A percentile compares a stretch with the other conserved stretches of the same genome.
Evolutionary conservation across 2,113 vertebrate species (phyloP).

Genomic region (Coturnix japonica): DNA sequence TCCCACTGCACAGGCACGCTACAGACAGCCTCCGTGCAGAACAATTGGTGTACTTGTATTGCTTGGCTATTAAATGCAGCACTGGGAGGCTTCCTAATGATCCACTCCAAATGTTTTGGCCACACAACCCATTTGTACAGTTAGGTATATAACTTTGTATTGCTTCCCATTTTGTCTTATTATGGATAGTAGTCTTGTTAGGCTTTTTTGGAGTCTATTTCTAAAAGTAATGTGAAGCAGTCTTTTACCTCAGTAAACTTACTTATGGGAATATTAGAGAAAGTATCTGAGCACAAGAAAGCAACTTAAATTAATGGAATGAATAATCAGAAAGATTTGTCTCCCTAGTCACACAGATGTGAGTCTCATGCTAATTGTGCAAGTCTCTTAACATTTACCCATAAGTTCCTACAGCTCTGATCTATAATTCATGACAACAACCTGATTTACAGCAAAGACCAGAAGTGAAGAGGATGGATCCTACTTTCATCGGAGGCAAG

Average conservation of each 20-base stretch:
- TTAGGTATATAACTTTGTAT: neutral
- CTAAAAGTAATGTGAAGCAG: neutral
- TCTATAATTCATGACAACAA: conserved; percentile 16
- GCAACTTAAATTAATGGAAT: neutral
- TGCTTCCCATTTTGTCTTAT: neutral
- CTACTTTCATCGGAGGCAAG: neutral
- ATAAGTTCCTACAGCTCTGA: neutral
- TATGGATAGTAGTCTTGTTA: neutral
- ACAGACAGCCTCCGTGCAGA: neutral
- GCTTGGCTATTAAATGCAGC: neutral
- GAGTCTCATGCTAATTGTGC: conserved; percentile 20
- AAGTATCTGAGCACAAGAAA: neutral
- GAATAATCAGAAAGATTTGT: neutral
- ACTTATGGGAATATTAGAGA: neutral
- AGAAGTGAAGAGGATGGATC: neutral
- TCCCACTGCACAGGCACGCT: neutral
- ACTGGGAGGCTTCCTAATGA: conserved; percentile 40
- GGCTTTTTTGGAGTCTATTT: fast-evolving
- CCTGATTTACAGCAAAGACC: neutral
- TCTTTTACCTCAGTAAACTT: neutral
- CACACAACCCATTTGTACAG: neutral
- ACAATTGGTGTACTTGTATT: conserved; percentile 40
- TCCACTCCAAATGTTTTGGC: conserved; percentile 38
- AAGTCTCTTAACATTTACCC: neutral
- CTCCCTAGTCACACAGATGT: neutral